Percentiles rank a stretch among this genome's conserved stretches.
Evolutionary conservation across 2,113 vertebrate genomes (phyloP).

Genomic region (Pholis gunnellus): DNA sequence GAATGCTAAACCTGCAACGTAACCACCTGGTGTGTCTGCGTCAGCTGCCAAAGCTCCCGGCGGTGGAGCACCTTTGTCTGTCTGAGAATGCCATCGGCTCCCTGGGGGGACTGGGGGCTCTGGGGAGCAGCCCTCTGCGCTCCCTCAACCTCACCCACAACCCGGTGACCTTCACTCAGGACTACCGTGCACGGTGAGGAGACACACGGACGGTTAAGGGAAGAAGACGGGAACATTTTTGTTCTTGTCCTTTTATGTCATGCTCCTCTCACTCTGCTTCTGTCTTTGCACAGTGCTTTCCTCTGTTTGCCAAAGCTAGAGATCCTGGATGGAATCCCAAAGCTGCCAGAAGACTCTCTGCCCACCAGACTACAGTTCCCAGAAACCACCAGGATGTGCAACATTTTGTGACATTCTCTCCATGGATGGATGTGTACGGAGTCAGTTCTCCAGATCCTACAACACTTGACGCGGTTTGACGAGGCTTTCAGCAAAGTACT

Average conservation of each 20-base stretch:
- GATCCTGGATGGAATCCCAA: constrained; percentile 91
- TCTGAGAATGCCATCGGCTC: constrained; percentile 91
- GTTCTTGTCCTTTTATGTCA: neutral
- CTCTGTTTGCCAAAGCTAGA: constrained; percentile 95
- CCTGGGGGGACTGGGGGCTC: constrained; percentile 86
- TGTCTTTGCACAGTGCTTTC: constrained; percentile 88
- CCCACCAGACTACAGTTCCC: constrained; percentile 68
- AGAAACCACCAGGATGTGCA: constrained; percentile 85
- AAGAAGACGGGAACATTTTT: neutral
- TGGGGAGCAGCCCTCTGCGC: constrained; percentile 85
- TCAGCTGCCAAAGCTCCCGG: constrained; percentile 93
- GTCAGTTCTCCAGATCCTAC: neutral
- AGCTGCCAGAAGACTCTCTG: constrained; percentile 89
- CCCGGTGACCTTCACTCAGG: constrained; percentile 91
- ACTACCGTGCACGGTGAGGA: constrained; percentile 90
- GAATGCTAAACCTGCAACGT: constrained; percentile 91
- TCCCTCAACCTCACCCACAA: constrained; percentile 90
- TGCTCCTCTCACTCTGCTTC: neutral
- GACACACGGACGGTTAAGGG: neutral
- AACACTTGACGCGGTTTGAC: neutral
- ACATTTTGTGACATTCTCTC: constrained; percentile 83
- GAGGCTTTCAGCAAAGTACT: neutral
- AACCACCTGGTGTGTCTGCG: constrained; percentile 92
- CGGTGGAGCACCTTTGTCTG: constrained; percentile 90
- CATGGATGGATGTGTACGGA: neutral